These are phyloP conservation scores for Leptodactylus fuscus DNA, from an alignment of 2,113 vertebrate genomes.

Conservation along the genomic window DNA sequence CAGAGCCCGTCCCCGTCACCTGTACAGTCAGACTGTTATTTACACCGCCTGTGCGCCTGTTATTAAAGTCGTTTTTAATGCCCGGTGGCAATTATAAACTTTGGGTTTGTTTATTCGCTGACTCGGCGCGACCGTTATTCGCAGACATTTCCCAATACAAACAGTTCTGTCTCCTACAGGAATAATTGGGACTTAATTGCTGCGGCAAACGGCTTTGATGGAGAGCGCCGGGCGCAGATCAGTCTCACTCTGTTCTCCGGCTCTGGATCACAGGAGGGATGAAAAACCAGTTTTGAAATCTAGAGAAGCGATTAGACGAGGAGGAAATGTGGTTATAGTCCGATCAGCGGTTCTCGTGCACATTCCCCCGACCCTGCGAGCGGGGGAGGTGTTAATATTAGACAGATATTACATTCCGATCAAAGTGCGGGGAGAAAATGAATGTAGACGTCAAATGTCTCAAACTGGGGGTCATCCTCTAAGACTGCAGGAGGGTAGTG, in stretches of 20 bases:
- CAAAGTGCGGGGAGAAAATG: not conserved
- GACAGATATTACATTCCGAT: not conserved
- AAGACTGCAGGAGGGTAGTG: not conserved
- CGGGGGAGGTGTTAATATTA: not conserved
- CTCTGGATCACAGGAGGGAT: slow-evolving; percentile 15
- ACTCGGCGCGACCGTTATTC: slow-evolving; percentile 1
- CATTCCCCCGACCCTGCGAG: not conserved
- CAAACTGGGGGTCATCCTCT: not conserved
- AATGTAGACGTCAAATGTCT: not conserved
- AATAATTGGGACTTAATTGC: slow-evolving; percentile 51
- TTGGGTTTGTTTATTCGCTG: slow-evolving; percentile 33
- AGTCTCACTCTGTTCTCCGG: not conserved
- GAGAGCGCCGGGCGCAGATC: slow-evolving; percentile 9
- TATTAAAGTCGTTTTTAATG: slow-evolving; percentile 37
- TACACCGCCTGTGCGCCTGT: too few species aligned
- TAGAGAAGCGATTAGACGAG: not conserved
- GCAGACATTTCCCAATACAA: slow-evolving; percentile 30
- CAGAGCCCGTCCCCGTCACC: not conserved
- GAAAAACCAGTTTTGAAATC: slow-evolving; percentile 24
- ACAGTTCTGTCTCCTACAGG: slow-evolving; percentile 13
- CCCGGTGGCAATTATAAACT: slow-evolving; percentile 15
- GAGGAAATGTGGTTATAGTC: not conserved
- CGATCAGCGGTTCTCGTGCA: not conserved
- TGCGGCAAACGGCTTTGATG: slow-evolving; percentile 16
- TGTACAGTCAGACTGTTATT: not conserved